Conservation (phyloP, 2,113 vertebrate species). For the Leptobrachium ailaonicum region DNA sequence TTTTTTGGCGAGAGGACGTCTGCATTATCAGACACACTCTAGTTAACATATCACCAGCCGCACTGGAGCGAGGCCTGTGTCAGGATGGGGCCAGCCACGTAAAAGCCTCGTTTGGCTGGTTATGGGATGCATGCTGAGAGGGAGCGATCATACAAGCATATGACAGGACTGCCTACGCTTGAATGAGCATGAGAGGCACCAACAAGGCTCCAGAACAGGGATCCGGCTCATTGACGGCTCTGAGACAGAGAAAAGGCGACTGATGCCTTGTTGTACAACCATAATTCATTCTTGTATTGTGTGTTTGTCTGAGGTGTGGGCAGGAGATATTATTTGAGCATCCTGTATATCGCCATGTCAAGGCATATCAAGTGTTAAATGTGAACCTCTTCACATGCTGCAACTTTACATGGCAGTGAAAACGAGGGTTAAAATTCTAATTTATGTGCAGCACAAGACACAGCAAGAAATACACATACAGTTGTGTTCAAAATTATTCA, state of each 20-base stretch:
- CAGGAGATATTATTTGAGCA: constrained; percentile 10
- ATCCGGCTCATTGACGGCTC: constrained; percentile 78
- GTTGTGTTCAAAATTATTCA: no score
- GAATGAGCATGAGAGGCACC: constrained; percentile 76
- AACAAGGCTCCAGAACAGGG: constrained; percentile 81
- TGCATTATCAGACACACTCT: constrained; percentile 72
- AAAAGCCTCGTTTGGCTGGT: constrained; percentile 92
- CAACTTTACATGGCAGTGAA: background rate
- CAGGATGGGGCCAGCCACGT: constrained; percentile 76
- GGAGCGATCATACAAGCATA: constrained; percentile 88
- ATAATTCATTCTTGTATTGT: constrained; percentile 95
- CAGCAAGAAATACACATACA: no score
- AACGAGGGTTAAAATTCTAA: no score
- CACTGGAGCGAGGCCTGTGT: constrained; percentile 90
- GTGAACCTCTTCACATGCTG: background rate
- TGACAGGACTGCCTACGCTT: constrained; percentile 89
- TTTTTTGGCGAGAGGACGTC: constrained; percentile 6
- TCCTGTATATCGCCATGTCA: background rate
- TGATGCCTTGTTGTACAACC: constrained; percentile 87
- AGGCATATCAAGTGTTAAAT: background rate
- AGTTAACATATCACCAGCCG: constrained; percentile 96
- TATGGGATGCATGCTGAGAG: constrained; percentile 80
- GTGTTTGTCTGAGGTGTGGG: constrained; percentile 43
- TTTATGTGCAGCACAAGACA: no score
- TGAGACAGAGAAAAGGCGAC: constrained; percentile 91